Base-by-base conservation (phyloP, 2,797 vertebrate species). In the Xiphorhynchus erythropygius region DNA sequence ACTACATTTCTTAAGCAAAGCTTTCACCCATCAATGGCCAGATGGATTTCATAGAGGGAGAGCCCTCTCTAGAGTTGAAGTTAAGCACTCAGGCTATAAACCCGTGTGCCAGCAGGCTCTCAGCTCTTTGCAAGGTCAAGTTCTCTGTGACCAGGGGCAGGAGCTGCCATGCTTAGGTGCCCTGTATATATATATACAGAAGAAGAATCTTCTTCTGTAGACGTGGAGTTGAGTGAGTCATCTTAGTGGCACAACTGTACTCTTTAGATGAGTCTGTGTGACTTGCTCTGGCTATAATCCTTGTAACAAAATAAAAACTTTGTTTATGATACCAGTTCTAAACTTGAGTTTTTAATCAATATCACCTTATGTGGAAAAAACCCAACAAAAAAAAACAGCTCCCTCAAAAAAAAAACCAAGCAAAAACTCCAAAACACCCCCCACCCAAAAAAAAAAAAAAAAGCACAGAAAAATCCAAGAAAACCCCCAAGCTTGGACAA, bases 101-200 rank as follows among this genome's bases (percentile, higher is more conserved):
- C 10, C 32, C 2, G 0, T 37, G 8, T 62, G n/a, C 27, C 59
- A 53, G 1, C 13, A 65, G 14, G 30, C 15, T 64, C 37, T 62
- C 71, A 52, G 52, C 7, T 79, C 18, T 24, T 39, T 83, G 28
- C 37, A 53, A 37, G 68, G 22, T 16, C 1, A 0, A 22, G 9
- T 30, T 73, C 39, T 65, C 3, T 3, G 1, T 32, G 15, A 14
- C 37, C 30, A 6, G 9, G 35, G 18, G 5, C 30, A n/a, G 47
- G 52, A 84, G 39, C 19, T 74, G 47, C 79, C 33, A 2, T 9
- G 3, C 59, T 77, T 75, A 11, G 8, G 53, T 74, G 13, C 53
- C 27, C 0, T 71, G 3, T 65, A 17, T 35, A 4, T n/a, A 16
- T 37, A 37, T 37, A 37, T 37, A 37, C 37, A 37, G 37, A 37